These are phyloP conservation scores for Strongylocentrotus purpuratus DNA, from an alignment of 35 echinoderm and acorn worm species.

Conservation along the genomic window DNA sequence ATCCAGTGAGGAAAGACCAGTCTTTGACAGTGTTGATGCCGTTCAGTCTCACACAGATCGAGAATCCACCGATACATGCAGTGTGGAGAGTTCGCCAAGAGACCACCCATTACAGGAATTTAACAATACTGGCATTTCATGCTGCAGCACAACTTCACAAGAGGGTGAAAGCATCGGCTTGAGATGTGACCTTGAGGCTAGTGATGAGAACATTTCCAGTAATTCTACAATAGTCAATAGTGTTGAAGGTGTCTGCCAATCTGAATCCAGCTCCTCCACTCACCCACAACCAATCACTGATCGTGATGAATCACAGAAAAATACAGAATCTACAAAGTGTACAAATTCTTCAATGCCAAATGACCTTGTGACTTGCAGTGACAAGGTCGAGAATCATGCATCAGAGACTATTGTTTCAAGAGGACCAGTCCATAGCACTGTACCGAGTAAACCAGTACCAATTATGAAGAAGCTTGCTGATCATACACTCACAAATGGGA, in stretches of 20 bases:
- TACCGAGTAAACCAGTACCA: neutral
- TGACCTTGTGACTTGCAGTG: constrained; percentile 18
- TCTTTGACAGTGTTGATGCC: neutral
- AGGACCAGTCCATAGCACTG: constrained; percentile 1
- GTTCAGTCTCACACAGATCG: neutral
- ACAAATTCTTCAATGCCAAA: constrained; percentile 8
- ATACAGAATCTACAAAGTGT: neutral
- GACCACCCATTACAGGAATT: neutral
- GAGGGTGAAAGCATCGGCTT: neutral
- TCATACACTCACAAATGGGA: constrained; percentile 9
- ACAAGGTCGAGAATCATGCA: neutral
- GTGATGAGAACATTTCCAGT: constrained; percentile 8
- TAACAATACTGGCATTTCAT: neutral
- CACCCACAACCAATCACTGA: neutral
- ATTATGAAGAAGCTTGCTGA: neutral
- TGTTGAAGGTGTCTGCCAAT: neutral
- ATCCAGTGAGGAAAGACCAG: constrained; percentile 8
- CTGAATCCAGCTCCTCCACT: neutral
- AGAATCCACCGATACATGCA: neutral
- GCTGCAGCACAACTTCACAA: constrained; percentile 33
- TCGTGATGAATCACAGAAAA: constrained; percentile 3
- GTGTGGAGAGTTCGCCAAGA: neutral
- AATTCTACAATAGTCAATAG: neutral
- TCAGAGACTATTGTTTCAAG: neutral
- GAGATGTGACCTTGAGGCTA: neutral